phyloP scores from a whole-genome alignment of 2,888 invertebrate species.

The Campoletis raptor region DNA sequence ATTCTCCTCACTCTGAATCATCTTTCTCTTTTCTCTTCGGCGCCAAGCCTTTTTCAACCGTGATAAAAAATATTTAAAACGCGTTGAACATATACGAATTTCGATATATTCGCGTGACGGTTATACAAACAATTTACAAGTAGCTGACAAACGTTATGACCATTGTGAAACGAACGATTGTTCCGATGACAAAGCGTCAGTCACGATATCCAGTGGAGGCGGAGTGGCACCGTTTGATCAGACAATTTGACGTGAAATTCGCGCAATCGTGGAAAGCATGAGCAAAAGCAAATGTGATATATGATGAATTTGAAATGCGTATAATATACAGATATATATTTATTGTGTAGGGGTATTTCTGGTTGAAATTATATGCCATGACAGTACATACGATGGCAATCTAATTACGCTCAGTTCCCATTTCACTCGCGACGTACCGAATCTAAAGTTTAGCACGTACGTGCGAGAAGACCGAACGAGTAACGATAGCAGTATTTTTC shows the following conservation, averaged over 20 bases:
- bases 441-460: conserved; percentile 46
- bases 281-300: conserved; percentile 16
- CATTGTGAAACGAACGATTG: conserved; percentile 51
- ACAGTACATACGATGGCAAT: conserved; percentile 22
- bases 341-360: background rate
- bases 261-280: conserved; percentile 33
- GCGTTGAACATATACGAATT: background rate
- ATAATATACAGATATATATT: background rate
- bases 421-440: conserved; percentile 40
- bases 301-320: conserved; percentile 18
- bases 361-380: conserved; percentile 40
- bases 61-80: background rate
- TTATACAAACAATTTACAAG: background rate
- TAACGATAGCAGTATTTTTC: conserved; percentile 21
- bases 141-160: conserved; percentile 7
- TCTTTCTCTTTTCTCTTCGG: background rate
- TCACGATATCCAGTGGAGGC: conserved; percentile 39
- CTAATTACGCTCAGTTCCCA: conserved; percentile 47
- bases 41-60: background rate
- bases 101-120: background rate
- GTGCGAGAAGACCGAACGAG: conserved; percentile 17
- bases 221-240: conserved; percentile 34
- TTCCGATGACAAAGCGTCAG: conserved; percentile 53
- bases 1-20: background rate
- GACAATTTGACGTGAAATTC: conserved; percentile 30